phyloP scores from a whole-genome alignment of 1,140 invertebrate genomes.

The Brachionus rubens region DNA sequence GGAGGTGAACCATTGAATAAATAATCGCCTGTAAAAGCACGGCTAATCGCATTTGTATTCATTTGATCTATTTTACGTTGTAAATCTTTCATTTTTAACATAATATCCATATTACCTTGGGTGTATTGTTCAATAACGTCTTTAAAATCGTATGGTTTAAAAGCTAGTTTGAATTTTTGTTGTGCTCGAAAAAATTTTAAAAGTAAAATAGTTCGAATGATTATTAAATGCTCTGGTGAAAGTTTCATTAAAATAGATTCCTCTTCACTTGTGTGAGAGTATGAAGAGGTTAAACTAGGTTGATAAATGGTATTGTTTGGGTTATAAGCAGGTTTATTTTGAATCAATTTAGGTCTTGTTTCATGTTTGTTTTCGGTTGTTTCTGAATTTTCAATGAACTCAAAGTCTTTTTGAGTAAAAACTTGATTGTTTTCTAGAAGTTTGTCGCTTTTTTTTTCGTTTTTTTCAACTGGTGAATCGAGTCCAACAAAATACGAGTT shows the following conservation, averaged over 20 bases:
- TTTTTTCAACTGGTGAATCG: not conserved
- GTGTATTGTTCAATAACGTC: slow-evolving; percentile 44
- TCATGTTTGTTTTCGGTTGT: not conserved
- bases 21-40: not conserved
- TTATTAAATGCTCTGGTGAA: slow-evolving; percentile 26
- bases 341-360: no score
- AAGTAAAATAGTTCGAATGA: slow-evolving; percentile 34
- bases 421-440: not conserved
- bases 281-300: not conserved
- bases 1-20: not conserved
- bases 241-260: slow-evolving; percentile 32
- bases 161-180: slow-evolving; percentile 43
- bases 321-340: no score
- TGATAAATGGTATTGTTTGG: no score
- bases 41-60: not conserved
- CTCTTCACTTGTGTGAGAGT: not conserved
- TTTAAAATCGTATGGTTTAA: slow-evolving; percentile 42
- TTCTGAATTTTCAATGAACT: not conserved
- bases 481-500: slow-evolving; percentile 21
- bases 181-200: slow-evolving; percentile 39
- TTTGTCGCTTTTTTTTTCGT: not conserved
- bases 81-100: slow-evolving; percentile 44
- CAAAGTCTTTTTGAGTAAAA: not conserved
- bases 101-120: slow-evolving; percentile 43
- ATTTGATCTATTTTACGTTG: slow-evolving; percentile 46